Evolutionary conservation across 2,113 vertebrate species (phyloP).

Genomic region (Oreotrochilus melanogaster): DNA sequence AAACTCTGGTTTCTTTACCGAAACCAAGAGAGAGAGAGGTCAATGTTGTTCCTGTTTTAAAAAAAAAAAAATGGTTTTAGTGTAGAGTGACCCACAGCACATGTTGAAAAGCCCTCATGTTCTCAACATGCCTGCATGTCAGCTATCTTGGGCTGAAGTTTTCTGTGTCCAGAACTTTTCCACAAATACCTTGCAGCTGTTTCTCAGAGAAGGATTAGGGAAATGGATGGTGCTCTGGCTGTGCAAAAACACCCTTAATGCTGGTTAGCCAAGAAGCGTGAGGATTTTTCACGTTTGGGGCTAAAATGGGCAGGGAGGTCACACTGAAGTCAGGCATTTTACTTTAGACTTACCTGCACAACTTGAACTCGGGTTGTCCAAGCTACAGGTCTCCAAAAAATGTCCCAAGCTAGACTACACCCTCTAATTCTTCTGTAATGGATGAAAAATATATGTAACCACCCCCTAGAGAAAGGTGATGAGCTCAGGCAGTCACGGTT

Average conservation of each 20-base stretch:
- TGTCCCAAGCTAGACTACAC: neutral
- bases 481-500: neutral
- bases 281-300: neutral
- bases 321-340: neutral
- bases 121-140: neutral
- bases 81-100: neutral
- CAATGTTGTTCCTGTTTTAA: neutral
- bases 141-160: neutral
- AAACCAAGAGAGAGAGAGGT: neutral
- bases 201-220: neutral
- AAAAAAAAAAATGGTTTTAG: neutral
- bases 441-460: neutral
- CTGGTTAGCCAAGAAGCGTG: neutral
- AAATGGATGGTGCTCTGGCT: neutral
- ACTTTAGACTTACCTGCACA: neutral
- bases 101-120: neutral
- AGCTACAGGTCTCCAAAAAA: neutral
- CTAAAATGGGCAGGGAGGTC: neutral
- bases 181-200: neutral
- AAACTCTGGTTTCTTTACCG: neutral
- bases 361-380: neutral
- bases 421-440: neutral
- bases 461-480: rapidly evolving
- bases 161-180: neutral
- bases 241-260: neutral